phyloP scores from a whole-genome alignment of 2,888 invertebrate species.

The Nomada fabriciana region DNA sequence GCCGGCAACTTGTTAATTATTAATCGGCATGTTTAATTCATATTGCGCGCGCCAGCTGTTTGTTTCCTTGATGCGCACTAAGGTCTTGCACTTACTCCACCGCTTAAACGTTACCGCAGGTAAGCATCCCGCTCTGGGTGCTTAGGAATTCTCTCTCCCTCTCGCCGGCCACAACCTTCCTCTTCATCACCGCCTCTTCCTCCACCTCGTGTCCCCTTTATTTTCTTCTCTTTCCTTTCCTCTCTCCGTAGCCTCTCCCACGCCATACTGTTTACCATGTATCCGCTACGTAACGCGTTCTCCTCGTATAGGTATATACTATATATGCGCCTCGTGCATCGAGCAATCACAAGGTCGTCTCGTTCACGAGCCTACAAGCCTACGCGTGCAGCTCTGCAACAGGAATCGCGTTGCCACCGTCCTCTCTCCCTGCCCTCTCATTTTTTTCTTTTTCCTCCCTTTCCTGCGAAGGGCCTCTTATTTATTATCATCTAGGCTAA shows the following conservation, averaged over 20 bases:
- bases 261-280: conserved; percentile 58
- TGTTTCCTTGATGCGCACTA: conserved; percentile 83
- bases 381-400: conserved; percentile 24
- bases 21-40: conserved; percentile 84
- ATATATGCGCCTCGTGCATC: conserved; percentile 73
- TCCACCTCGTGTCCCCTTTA: conserved; percentile 24
- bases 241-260: conserved; percentile 56
- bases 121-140: conserved; percentile 69
- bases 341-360: conserved; percentile 75
- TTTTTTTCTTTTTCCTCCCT: not conserved
- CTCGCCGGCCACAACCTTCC: conserved; percentile 14
- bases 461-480: too few relatives aligned
- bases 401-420: not conserved
- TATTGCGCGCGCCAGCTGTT: conserved; percentile 83
- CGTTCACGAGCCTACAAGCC: conserved; percentile 32
- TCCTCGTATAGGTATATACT: conserved; percentile 65
- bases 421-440: too few relatives aligned
- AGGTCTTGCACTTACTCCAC: conserved; percentile 78
- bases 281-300: conserved; percentile 52
- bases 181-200: not conserved
- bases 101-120: conserved; percentile 74
- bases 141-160: conserved; percentile 69
- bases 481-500: too few relatives aligned
- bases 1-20: conserved; percentile 83
- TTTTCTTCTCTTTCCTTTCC: conserved; percentile 37